Conservation (phyloP, 2,888 invertebrate species). For the Chesias legatella region DNA sequence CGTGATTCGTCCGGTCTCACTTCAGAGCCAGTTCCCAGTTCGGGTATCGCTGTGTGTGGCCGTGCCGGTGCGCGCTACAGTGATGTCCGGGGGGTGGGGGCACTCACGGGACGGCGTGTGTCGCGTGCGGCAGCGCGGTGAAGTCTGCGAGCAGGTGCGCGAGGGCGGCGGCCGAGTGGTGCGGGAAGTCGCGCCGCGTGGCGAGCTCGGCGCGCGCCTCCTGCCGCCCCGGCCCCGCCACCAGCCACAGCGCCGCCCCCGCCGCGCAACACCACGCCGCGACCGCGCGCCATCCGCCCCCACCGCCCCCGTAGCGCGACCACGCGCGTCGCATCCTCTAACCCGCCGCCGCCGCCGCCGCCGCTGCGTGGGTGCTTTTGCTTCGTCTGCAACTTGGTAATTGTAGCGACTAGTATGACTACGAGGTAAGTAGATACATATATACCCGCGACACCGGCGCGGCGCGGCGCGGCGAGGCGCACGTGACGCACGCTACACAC, state of each 20-base stretch:
- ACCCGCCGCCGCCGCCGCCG: background rate
- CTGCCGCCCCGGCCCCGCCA: slow-evolving; percentile 2
- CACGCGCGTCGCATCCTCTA: background rate
- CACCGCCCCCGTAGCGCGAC: background rate
- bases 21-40: background rate
- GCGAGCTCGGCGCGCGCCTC: slow-evolving; percentile 19
- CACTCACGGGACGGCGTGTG: slow-evolving; percentile 11
- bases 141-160: slow-evolving; percentile 57
- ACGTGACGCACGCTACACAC: too few species aligned
- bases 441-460: too few species aligned
- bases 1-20: background rate
- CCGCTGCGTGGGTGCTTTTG: too few species aligned
- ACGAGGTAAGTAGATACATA: too few species aligned
- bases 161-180: slow-evolving; percentile 27
- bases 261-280: background rate
- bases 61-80: too few species aligned
- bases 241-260: slow-evolving; percentile 7
- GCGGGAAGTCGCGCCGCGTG: slow-evolving; percentile 25
- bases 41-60: background rate
- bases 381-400: too few species aligned
- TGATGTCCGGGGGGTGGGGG: too few species aligned
- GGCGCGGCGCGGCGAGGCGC: too few species aligned
- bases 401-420: too few species aligned
- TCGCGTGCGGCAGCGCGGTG: slow-evolving; percentile 38
- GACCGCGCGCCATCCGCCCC: background rate